These are phyloP conservation scores for Onychostruthus taczanowskii DNA, from an alignment of 2,113 vertebrate genomes.

Conservation along the genomic window DNA sequence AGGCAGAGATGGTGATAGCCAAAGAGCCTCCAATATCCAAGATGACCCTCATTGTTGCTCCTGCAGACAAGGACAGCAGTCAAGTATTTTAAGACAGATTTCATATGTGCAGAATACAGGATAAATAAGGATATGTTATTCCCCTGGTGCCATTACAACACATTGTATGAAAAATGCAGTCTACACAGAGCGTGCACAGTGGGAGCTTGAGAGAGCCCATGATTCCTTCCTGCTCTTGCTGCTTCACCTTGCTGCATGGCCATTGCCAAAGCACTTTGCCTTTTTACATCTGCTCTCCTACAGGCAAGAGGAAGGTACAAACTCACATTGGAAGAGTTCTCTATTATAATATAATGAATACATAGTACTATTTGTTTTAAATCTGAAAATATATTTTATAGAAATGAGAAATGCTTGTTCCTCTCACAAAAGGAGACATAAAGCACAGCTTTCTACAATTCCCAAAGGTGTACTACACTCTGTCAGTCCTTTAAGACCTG, in stretches of 20 bases:
- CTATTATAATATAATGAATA: background rate
- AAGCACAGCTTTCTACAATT: background rate
- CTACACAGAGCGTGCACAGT: background rate
- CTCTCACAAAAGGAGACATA: background rate
- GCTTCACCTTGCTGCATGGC: background rate
- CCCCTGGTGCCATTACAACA: background rate
- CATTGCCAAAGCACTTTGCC: background rate
- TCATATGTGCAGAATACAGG: background rate
- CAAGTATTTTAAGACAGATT: background rate
- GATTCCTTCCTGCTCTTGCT: background rate
- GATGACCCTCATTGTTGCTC: conserved; percentile 81
- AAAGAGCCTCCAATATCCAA: conserved; percentile 75
- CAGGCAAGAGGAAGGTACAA: background rate
- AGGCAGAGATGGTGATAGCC: conserved; percentile 79
- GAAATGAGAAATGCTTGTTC: background rate
- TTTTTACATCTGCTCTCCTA: background rate
- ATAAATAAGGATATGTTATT: background rate
- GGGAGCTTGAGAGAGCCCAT: rapidly evolving
- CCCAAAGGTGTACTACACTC: background rate
- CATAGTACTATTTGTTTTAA: background rate
- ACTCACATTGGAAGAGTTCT: background rate
- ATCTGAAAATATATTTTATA: background rate
- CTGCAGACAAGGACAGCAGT: conserved; percentile 48
- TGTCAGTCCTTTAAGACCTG: background rate
- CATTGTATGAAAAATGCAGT: background rate